Evolutionary conservation across 2,113 vertebrate genomes (phyloP).

Genomic region (Candoia aspera): DNA sequence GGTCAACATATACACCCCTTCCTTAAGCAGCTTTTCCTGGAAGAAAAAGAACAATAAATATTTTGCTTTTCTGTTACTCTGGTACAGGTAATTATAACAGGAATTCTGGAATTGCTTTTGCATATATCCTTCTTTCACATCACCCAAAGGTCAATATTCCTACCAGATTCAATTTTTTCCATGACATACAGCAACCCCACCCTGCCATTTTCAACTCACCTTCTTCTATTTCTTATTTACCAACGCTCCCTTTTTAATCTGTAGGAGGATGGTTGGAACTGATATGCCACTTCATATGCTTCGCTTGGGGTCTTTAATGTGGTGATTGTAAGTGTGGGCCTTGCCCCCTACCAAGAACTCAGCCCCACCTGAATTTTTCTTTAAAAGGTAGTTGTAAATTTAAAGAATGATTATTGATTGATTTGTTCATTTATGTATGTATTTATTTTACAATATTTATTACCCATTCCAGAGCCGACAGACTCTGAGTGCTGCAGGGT

Average conservation of each 20-base stretch:
- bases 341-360: not conserved
- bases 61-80: not conserved
- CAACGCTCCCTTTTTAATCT: not conserved
- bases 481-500: not conserved
- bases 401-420: not conserved
- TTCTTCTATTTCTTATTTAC: not conserved
- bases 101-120: not conserved
- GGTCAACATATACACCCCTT: not conserved
- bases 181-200: not conserved
- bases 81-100: not conserved
- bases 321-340: not conserved
- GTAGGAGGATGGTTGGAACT: not conserved
- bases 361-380: not conserved
- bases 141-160: not conserved
- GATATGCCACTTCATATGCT: not conserved
- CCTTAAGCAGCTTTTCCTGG: not conserved
- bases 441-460: not conserved
- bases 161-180: not conserved
- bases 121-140: not conserved
- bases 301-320: not conserved
- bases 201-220: not conserved
- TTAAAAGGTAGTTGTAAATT: not conserved
- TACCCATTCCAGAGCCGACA: not conserved
- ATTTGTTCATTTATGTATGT: not conserved
- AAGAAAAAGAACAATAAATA: not conserved